Conservation (phyloP, 2,888 invertebrate species). For the Drosophila robusta region DNA sequence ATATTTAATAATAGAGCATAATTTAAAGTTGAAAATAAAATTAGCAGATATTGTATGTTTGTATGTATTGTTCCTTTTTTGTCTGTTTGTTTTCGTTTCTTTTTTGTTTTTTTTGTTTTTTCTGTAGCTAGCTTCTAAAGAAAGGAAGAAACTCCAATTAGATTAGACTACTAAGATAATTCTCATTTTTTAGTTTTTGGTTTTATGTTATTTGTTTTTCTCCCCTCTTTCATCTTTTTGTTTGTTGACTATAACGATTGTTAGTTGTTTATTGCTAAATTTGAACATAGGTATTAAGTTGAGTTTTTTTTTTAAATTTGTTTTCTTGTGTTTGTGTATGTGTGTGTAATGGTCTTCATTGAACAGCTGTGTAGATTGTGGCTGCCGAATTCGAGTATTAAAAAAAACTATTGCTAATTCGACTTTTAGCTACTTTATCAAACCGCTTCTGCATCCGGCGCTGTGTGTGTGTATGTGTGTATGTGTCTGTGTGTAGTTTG, state of each 20-base stretch:
- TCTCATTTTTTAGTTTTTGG: conserved; percentile 44
- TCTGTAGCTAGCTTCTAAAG: conserved; percentile 75
- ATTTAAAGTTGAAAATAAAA: conserved; percentile 76
- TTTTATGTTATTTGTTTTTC: conserved; percentile 14
- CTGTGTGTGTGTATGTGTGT: conserved; percentile 33
- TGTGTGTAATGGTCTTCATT: conserved; percentile 33
- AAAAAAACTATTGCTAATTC: conserved; percentile 49
- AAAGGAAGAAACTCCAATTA: conserved; percentile 80
- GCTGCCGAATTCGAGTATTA: conserved; percentile 45
- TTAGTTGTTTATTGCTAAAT: conserved; percentile 75
- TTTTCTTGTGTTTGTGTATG: conserved; percentile 28
- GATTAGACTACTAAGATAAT: conserved; percentile 77
- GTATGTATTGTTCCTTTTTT: conserved; percentile 52
- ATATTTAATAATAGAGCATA: conserved; percentile 75
- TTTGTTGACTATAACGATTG: conserved; percentile 67
- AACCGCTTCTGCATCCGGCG: conserved; percentile 56
- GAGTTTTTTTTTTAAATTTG: conserved; percentile 49
- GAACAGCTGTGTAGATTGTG: conserved; percentile 54
- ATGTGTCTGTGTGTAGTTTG: conserved; percentile 44
- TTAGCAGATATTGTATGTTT: conserved; percentile 73
- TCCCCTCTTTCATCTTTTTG: conserved; percentile 30
- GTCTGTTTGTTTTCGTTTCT: conserved; percentile 43
- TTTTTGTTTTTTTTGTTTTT: conserved; percentile 41
- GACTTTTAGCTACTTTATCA: conserved; percentile 52
- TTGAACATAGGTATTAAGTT: conserved; percentile 80